phyloP scores from a whole-genome alignment of 2,113 vertebrate genomes.

The Trinectes maculatus region DNA sequence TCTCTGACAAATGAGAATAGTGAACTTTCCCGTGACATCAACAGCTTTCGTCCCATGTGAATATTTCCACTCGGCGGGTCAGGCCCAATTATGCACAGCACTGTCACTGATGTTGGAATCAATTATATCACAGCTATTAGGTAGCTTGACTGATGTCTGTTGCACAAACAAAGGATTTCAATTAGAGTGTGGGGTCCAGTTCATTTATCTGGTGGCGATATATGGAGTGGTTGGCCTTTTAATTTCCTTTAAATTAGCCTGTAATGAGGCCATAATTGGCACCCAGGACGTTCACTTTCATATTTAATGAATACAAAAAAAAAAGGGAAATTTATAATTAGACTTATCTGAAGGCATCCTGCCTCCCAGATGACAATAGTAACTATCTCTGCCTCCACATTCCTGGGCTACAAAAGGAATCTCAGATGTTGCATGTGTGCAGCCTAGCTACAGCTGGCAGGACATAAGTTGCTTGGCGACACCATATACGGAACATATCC shows the following conservation, averaged over 20 bases:
- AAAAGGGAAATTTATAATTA: constrained; percentile 75
- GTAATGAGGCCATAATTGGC: constrained; percentile 78
- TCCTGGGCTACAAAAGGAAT: constrained; percentile 62
- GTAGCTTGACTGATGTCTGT: constrained; percentile 74
- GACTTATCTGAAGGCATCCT: constrained; percentile 75
- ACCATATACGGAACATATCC: constrained; percentile 19
- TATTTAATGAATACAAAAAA: constrained; percentile 74
- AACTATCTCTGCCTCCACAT: constrained; percentile 55
- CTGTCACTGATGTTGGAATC: constrained; percentile 75
- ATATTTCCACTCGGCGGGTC: constrained; percentile 66
- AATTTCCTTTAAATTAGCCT: constrained; percentile 80
- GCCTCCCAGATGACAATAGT: constrained; percentile 70
- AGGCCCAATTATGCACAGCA: constrained; percentile 73
- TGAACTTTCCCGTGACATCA: constrained; percentile 70
- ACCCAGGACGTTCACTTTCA: constrained; percentile 70
- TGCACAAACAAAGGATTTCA: constrained; percentile 81
- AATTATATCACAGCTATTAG: constrained; percentile 78
- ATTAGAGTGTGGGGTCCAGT: constrained; percentile 73
- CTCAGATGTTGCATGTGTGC: constrained; percentile 33
- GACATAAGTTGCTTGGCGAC: constrained; percentile 21
- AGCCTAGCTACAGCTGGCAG: constrained; percentile 7
- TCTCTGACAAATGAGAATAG: constrained; percentile 69
- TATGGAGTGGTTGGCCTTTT: constrained; percentile 77
- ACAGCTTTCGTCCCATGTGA: constrained; percentile 64
- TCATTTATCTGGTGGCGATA: constrained; percentile 75